Base-by-base conservation (phyloP, 2,797 vertebrate species). In the Ataeniobius toweri region DNA sequence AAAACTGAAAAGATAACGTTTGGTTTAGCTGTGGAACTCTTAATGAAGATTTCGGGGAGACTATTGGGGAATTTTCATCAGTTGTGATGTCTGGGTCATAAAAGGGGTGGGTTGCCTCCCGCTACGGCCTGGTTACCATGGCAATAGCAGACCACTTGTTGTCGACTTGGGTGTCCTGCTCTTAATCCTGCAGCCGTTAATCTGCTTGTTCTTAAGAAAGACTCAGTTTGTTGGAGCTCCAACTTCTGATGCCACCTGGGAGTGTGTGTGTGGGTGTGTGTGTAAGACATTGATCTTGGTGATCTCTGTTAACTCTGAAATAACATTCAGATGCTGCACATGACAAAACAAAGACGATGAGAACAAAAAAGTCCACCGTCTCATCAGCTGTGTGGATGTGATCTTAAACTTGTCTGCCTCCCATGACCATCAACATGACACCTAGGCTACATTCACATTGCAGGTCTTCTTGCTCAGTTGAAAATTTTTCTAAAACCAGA, bases 91-190 rank as follows among this genome's bases (percentile, higher is more conserved):
- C 24, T 22, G 16, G 24, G 16, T 28, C 31, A 50, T 41, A 24
- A 26, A 46, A 53, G 39, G 63, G 77, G 26, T 44, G 20, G 44
- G 10, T 1, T 56, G 36, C 48, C 56, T 24, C 73, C 20, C 12
- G 5, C 13, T 28, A 1, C 26, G 36, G 75, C 28, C 74, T 74
- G 85, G 93, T 94, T 91, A 73, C 93, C 91, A 86, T 92, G 91
- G 93, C 77, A 6, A 86, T 31, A 3, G 70, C 7, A 28, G 84
- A 85, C 85, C 80, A 81, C 91, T 90, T 71, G 70, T 88, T 87
- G 87, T 88, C 95, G 90, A 92, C 93, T 94, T 95, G 94, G 95
- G 95, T 95, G 94, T 96, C 88, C 94, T 82, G 80, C 85, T 83
- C 85, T 78, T 91, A 93, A 95, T 94, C 92, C 93, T 81, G 85